Percentiles rank a stretch among this genome's conserved stretches.
Conservation (phyloP, 2,888 invertebrate genomes). For the Eucriotettix oculatus region DNA sequence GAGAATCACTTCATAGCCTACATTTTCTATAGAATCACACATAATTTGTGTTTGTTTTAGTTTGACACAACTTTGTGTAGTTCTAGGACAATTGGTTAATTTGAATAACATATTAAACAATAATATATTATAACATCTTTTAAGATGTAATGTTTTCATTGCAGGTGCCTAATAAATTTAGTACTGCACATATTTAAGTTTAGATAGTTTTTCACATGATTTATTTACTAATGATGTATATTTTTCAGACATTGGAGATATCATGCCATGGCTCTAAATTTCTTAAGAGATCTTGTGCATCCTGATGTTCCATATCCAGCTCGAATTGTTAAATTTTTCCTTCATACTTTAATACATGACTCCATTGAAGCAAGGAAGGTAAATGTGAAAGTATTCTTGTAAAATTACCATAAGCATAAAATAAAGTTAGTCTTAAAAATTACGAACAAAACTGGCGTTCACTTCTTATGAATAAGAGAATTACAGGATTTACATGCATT, state of each 20-base stretch:
- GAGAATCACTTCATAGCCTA: too few relatives aligned
- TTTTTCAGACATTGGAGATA: conserved; percentile 64
- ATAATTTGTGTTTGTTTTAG: too few relatives aligned
- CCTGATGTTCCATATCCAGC: conserved; percentile 48
- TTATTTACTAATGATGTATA: not conserved
- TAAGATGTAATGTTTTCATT: not conserved
- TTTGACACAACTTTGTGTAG: too few relatives aligned
- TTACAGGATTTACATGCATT: too few relatives aligned
- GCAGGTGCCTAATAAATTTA: not conserved
- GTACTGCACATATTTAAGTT: not conserved
- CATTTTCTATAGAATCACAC: too few relatives aligned
- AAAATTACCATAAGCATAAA: too few relatives aligned
- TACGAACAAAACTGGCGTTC: too few relatives aligned
- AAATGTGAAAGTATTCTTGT: not conserved
- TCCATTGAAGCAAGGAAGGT: conserved; percentile 59
- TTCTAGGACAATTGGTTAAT: too few relatives aligned
- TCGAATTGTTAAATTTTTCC: conserved; percentile 43
- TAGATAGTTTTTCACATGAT: not conserved
- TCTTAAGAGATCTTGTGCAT: conserved; percentile 55
- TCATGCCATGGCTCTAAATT: conserved; percentile 52
- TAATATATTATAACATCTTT: too few relatives aligned
- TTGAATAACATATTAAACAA: too few relatives aligned
- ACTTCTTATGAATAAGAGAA: too few relatives aligned
- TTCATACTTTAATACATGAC: conserved; percentile 53
- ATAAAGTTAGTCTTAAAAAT: too few relatives aligned